A percentile compares a stretch with the other conserved stretches of the same genome.
Conservation (phyloP, 2,797 vertebrate genomes). For the Stomatorhinus walkeri region DNA sequence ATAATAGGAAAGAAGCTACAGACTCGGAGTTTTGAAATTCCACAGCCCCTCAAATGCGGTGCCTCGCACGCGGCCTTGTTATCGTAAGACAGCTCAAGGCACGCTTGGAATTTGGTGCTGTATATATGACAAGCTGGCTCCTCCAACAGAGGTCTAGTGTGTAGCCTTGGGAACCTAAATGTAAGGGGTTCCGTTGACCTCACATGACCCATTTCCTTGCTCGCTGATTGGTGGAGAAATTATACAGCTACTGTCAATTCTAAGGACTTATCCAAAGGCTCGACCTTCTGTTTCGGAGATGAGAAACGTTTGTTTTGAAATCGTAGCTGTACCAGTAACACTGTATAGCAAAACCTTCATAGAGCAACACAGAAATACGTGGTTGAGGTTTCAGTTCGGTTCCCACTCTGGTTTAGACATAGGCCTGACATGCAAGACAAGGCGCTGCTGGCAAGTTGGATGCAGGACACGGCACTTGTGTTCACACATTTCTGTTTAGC, state of each 20-base stretch:
- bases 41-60: background rate
- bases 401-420: background rate
- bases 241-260: background rate
- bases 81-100: constrained; percentile 6
- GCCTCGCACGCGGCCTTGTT: background rate
- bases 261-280: background rate
- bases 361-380: background rate
- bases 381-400: background rate
- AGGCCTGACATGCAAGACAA: background rate
- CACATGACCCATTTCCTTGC: background rate
- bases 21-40: background rate
- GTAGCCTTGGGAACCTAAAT: background rate
- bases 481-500: background rate
- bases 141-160: background rate
- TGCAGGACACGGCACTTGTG: background rate
- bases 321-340: background rate
- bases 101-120: background rate
- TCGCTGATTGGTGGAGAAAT: background rate
- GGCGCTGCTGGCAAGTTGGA: background rate
- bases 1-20: background rate
- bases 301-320: background rate
- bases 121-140: background rate
- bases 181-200: background rate
- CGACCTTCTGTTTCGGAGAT: background rate
- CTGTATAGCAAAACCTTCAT: background rate